A percentile compares a stretch with the other conserved stretches of the same genome.
These are phyloP conservation scores for Heterodera schachtii DNA, from an alignment of 1,140 invertebrate species.

Conservation along the genomic window DNA sequence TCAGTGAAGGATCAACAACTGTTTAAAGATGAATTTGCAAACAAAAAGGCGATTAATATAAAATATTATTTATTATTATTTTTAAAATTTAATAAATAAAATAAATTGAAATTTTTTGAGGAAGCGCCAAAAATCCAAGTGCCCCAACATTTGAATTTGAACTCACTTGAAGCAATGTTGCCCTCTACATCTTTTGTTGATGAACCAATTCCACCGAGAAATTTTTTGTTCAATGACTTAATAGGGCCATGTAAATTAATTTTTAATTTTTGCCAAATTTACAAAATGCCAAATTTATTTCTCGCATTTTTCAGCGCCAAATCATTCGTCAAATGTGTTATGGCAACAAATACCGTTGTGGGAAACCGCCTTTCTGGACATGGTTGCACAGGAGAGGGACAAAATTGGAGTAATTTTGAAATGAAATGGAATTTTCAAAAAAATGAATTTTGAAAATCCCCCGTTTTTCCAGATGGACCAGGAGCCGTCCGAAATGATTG, in stretches of 20 bases:
- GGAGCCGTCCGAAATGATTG: slow-evolving; percentile 98
- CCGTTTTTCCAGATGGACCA: slow-evolving; percentile 80
- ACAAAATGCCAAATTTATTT: neutral
- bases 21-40: slow-evolving; percentile 1
- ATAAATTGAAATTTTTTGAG: neutral
- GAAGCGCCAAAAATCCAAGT: neutral
- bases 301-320: neutral
- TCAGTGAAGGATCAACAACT: slow-evolving; percentile 16
- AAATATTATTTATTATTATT: neutral
- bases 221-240: slow-evolving; percentile 30
- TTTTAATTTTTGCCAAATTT: neutral
- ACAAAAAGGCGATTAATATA: slow-evolving; percentile 2
- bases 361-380: slow-evolving; percentile 98
- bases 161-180: slow-evolving; percentile 3
- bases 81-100: neutral
- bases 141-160: neutral
- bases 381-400: slow-evolving; percentile 96
- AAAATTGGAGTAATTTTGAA: slow-evolving; percentile 77
- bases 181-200: neutral
- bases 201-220: neutral
- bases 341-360: slow-evolving; percentile 99
- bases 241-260: neutral
- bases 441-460: neutral
- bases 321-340: slow-evolving; percentile 74
- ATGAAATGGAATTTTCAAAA: neutral